Conservation (phyloP, 2,797 vertebrate genomes). For the Muscicapa striata region DNA sequence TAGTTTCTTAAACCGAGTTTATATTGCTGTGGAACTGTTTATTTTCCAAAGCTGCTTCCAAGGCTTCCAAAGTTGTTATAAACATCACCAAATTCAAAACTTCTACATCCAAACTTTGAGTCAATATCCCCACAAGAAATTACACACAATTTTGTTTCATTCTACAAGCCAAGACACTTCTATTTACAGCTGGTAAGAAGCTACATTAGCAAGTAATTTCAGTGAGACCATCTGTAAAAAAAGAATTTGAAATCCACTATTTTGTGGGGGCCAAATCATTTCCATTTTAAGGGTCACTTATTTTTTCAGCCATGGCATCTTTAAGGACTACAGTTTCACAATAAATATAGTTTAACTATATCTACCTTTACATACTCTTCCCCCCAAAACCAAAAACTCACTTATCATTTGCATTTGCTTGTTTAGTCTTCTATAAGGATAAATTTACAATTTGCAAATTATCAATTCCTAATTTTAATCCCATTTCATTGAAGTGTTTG, state of each 20-base stretch:
- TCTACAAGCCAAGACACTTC: not conserved
- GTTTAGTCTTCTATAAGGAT: not conserved
- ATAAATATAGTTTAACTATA: not conserved
- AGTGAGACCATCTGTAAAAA: not conserved
- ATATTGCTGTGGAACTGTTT: not conserved
- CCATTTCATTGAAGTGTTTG: not conserved
- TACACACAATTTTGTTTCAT: not conserved
- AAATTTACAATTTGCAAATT: not conserved
- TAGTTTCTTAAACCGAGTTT: not conserved
- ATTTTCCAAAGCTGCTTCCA: not conserved
- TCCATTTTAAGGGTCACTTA: not conserved
- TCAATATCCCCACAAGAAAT: not conserved
- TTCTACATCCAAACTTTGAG: not conserved
- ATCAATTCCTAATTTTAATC: not conserved
- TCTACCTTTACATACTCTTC: not conserved
- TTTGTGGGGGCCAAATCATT: accelerated
- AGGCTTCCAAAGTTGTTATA: not conserved
- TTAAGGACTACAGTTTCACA: not conserved
- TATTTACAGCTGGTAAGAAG: not conserved
- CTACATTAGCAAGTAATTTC: not conserved
- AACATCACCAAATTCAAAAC: not conserved
- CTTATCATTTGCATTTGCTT: not conserved
- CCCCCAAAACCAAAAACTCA: not conserved
- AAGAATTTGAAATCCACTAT: not conserved
- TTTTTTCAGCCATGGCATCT: not conserved